Percentiles rank a stretch among this genome's conserved stretches.
phyloP scores from a whole-genome alignment of 1,140 invertebrate genomes.

The Aphis craccivora region DNA sequence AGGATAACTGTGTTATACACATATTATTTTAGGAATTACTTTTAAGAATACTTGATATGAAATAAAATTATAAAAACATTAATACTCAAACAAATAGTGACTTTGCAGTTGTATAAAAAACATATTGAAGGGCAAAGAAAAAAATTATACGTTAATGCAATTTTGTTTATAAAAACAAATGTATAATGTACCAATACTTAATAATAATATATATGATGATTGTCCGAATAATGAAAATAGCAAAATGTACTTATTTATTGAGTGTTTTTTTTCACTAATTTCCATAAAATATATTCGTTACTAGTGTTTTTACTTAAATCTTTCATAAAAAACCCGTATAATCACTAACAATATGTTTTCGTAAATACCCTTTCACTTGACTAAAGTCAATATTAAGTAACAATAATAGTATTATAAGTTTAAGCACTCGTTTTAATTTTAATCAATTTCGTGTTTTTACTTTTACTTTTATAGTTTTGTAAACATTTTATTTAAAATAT shows the following conservation, averaged over 20 bases:
- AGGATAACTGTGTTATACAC: too few relatives aligned
- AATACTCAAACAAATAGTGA: not conserved
- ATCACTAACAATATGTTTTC: not conserved
- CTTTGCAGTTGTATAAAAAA: not conserved
- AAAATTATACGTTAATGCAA: not conserved
- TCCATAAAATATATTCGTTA: not conserved
- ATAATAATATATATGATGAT: not conserved
- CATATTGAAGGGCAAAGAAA: not conserved
- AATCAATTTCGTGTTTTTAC: not conserved
- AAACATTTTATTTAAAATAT: not conserved
- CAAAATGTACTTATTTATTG: not conserved
- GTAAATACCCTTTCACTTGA: not conserved
- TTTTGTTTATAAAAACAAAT: not conserved
- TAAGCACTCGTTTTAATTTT: not conserved
- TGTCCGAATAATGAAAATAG: not conserved
- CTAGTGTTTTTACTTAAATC: not conserved
- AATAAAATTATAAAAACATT: not conserved
- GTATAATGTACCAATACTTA: not conserved
- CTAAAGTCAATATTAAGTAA: not conserved
- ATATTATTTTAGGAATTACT: not conserved
- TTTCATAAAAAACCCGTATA: not conserved
- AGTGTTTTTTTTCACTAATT: not conserved
- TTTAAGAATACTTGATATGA: not conserved
- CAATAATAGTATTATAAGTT: too few relatives aligned
- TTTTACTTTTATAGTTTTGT: not conserved